A percentile compares a stretch with the other conserved stretches of the same genome.
phyloP scores from a whole-genome alignment of 2,113 vertebrate genomes.

The Hypanus sabinus region DNA sequence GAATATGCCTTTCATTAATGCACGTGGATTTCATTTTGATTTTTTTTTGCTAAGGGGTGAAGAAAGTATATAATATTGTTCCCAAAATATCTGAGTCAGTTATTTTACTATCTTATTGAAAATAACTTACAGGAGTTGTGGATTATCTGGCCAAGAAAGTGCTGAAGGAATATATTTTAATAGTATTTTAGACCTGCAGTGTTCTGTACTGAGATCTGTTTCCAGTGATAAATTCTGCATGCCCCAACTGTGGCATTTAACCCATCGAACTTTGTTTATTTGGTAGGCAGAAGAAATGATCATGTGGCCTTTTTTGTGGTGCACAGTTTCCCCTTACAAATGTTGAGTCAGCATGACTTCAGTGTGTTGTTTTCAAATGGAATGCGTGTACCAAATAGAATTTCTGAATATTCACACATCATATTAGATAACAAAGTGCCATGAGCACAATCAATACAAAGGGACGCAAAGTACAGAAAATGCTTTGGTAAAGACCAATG shows the following conservation, averaged over 20 bases:
- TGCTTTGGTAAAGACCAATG: not conserved
- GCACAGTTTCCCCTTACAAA: not conserved
- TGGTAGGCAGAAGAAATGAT: not conserved
- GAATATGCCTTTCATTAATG: constrained; percentile 27
- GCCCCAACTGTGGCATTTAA: not conserved
- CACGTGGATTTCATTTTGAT: not conserved
- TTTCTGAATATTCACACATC: not conserved
- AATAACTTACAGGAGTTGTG: not conserved
- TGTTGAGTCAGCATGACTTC: not conserved
- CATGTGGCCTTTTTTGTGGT: not conserved
- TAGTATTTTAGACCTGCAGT: constrained; percentile 36
- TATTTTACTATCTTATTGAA: not conserved
- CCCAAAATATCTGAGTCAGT: not conserved
- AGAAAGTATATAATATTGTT: constrained; percentile 2
- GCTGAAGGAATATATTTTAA: constrained; percentile 47
- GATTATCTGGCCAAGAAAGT: not conserved
- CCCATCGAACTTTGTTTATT: not conserved
- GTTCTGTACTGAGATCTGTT: not conserved
- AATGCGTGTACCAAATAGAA: not conserved
- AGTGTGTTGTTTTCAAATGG: not conserved
- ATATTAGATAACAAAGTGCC: not conserved
- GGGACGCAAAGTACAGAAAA: not conserved
- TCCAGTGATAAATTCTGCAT: not conserved
- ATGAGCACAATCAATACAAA: not conserved
- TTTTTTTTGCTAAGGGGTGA: not conserved